phyloP scores from a whole-genome alignment of 1,140 invertebrate species.

The Aphelenchoides fujianensis region DNA sequence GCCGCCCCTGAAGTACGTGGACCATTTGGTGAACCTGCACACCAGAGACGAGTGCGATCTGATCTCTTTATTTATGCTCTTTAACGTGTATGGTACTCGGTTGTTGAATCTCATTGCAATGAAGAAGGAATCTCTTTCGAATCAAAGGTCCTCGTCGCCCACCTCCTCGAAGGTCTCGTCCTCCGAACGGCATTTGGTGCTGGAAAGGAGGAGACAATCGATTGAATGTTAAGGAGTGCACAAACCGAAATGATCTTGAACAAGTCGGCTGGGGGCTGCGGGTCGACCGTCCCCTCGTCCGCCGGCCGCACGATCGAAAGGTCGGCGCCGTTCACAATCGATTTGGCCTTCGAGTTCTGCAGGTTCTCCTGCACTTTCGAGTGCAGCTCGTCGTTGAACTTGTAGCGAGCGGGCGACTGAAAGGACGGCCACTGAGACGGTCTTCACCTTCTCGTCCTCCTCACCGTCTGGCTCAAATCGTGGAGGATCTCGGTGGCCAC shows the following conservation, averaged over 20 bases:
- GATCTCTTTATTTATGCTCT: too few relatives aligned
- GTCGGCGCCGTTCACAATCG: constrained; percentile 38
- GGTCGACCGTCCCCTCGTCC: constrained; percentile 10
- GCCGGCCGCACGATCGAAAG: constrained; percentile 17
- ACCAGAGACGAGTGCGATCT: constrained; percentile 11
- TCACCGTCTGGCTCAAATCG: constrained; percentile 7
- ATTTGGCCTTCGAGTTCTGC: constrained; percentile 46
- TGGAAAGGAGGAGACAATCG: constrained; percentile 34
- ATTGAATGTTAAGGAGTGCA: constrained; percentile 34
- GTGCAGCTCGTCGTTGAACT: constrained; percentile 47
- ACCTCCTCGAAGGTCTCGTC: constrained; percentile 40
- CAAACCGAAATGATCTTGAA: constrained; percentile 48
- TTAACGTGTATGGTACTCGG: background rate
- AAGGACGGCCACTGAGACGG: too few relatives aligned
- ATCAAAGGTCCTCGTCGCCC: constrained; percentile 36
- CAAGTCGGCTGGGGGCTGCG: constrained; percentile 15
- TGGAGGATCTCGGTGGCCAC: constrained; percentile 47
- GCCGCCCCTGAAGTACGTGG: constrained; percentile 32
- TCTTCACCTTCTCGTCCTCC: constrained; percentile 29
- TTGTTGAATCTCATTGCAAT: background rate
- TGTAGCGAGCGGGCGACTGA: constrained; percentile 31
- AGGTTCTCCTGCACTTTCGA: constrained; percentile 29
- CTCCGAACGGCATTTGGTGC: constrained; percentile 52
- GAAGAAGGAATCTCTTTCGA: background rate
- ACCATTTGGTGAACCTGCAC: constrained; percentile 37